Conservation (phyloP, 2,113 vertebrate genomes). For the Dinomys branickii region DNA sequence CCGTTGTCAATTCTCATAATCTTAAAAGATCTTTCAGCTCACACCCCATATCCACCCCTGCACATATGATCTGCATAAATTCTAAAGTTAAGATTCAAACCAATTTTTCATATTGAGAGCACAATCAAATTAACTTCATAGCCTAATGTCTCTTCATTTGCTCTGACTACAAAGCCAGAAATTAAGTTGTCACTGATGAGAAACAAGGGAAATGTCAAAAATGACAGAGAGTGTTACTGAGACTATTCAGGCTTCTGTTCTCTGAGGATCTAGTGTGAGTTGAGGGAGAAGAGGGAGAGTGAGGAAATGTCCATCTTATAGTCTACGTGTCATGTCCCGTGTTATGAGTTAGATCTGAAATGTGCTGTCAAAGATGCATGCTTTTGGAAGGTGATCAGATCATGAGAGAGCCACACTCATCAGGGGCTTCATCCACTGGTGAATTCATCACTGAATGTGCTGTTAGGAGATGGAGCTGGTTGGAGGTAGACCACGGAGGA, state of each 20-base stretch:
- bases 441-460: background rate
- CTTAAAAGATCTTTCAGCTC: background rate
- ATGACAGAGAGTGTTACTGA: background rate
- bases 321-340: background rate
- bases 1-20: slow-evolving; percentile 3
- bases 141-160: background rate
- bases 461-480: background rate
- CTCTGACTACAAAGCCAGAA: background rate
- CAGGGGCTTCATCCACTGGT: background rate
- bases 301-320: background rate
- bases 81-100: background rate
- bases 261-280: background rate
- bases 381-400: background rate
- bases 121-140: background rate
- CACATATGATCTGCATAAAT: background rate
- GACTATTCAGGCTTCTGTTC: background rate
- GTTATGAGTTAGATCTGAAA: background rate
- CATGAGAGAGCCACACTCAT: background rate
- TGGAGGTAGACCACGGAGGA: background rate
- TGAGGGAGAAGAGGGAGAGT: background rate
- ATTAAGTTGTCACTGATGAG: background rate
- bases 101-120: slow-evolving; percentile 1
- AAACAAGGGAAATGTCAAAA: background rate
- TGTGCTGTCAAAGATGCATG: background rate
- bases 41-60: background rate